Conservation (phyloP, 2,888 invertebrate genomes). For the Tricholauxania praeusta region DNA sequence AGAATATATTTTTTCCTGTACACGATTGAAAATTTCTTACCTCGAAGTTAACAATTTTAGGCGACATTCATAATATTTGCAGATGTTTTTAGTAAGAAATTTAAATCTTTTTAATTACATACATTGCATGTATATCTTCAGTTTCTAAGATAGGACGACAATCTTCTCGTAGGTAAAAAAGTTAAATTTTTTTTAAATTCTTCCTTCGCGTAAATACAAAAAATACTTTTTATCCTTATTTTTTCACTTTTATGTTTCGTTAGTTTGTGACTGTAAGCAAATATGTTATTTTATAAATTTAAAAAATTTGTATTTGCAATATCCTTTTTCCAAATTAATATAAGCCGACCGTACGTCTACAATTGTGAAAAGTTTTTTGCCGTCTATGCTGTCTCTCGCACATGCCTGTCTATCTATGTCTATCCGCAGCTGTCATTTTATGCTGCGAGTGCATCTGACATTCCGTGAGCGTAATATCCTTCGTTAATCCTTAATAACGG, state of each 20-base stretch:
- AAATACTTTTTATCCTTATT: slow-evolving; percentile 39
- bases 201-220: slow-evolving; percentile 43
- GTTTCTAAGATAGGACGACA: slow-evolving; percentile 23
- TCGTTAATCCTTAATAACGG: neutral
- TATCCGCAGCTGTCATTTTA: neutral
- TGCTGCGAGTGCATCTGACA: neutral
- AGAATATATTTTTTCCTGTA: neutral
- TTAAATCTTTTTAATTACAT: slow-evolving; percentile 8
- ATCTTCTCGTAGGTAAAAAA: slow-evolving; percentile 28
- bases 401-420: neutral
- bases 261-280: slow-evolving; percentile 37
- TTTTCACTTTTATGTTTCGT: slow-evolving; percentile 25
- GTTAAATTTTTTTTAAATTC: slow-evolving; percentile 32
- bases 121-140: neutral
- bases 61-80: slow-evolving; percentile 86
- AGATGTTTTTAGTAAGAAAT: slow-evolving; percentile 46
- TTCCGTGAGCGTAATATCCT: neutral
- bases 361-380: slow-evolving; percentile 58
- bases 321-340: slow-evolving; percentile 37
- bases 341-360: slow-evolving; percentile 48
- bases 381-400: slow-evolving; percentile 47
- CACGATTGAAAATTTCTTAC: slow-evolving; percentile 69
- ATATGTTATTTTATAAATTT: slow-evolving; percentile 19
- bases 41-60: slow-evolving; percentile 87
- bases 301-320: slow-evolving; percentile 35